Percentiles rank a stretch among this genome's conserved stretches.
Evolutionary conservation across 2,888 invertebrate species (phyloP).

Genomic region (Ophonus ardosiacus): DNA sequence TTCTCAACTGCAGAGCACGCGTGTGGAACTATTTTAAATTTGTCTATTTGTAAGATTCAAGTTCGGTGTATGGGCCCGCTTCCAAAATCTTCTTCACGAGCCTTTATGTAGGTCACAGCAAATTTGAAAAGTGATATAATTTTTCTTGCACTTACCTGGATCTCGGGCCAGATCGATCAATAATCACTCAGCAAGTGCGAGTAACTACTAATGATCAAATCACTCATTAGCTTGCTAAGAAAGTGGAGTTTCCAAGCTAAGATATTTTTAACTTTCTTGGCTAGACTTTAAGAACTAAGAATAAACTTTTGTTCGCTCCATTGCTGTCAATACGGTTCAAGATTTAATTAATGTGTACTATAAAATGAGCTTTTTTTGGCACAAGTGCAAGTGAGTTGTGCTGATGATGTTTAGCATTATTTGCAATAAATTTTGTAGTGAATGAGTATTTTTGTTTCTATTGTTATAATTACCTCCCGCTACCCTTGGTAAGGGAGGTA

Average conservation of each 20-base stretch:
- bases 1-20: background rate
- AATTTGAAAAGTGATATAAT: background rate
- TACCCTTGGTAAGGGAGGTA: too few species aligned
- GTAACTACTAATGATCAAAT: slow-evolving; percentile 39
- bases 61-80: background rate
- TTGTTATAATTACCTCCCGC: too few species aligned
- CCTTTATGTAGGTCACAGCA: background rate
- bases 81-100: background rate
- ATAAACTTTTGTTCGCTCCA: slow-evolving; percentile 57
- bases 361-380: slow-evolving; percentile 30
- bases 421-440: too few species aligned
- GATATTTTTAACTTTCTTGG: slow-evolving; percentile 54
- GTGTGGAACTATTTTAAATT: slow-evolving; percentile 23
- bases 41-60: slow-evolving; percentile 17
- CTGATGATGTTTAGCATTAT: too few species aligned
- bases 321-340: slow-evolving; percentile 33
- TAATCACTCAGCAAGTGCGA: background rate
- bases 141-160: slow-evolving; percentile 17
- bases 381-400: background rate
- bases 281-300: slow-evolving; percentile 21
- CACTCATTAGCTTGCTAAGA: slow-evolving; percentile 29
- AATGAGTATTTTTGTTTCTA: too few species aligned
- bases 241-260: background rate
- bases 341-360: slow-evolving; percentile 36
- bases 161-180: background rate